A percentile compares a stretch with the other conserved stretches of the same genome.
Evolutionary conservation across 2,888 invertebrate genomes (phyloP).

Genomic region (Trachelus troglodyta): DNA sequence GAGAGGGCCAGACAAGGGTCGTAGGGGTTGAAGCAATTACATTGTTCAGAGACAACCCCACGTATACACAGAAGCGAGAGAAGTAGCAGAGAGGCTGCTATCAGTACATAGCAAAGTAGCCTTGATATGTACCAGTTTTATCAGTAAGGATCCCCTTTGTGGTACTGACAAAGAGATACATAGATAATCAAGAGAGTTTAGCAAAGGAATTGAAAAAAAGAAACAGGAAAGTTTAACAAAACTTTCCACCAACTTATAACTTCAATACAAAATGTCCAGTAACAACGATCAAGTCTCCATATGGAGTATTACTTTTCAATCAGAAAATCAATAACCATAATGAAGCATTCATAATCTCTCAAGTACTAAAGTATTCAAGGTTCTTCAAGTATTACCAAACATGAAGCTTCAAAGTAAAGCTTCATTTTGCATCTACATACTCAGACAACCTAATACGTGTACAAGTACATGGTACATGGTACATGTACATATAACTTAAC

Average conservation of each 20-base stretch:
- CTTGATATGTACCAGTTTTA: neutral
- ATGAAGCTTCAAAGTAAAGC: neutral
- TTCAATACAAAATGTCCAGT: neutral
- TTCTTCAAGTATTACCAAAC: too few species aligned
- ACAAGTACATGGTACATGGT: neutral
- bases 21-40: slow-evolving; percentile 34
- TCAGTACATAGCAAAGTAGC: neutral
- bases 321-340: too few species aligned
- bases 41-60: slow-evolving; percentile 36
- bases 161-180: neutral
- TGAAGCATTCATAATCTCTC: too few species aligned
- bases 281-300: too few species aligned
- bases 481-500: too few species aligned
- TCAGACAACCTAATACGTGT: neutral
- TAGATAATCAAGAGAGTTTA: neutral
- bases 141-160: neutral
- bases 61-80: neutral
- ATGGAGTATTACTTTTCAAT: too few species aligned
- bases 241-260: neutral
- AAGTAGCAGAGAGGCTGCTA: neutral
- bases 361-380: too few species aligned
- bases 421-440: neutral
- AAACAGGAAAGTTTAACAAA: neutral
- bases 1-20: neutral
- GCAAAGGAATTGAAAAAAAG: neutral